Percentiles rank a stretch among this genome's conserved stretches.
phyloP scores from a whole-genome alignment of 2,797 vertebrate genomes.

The Danio choprae region DNA sequence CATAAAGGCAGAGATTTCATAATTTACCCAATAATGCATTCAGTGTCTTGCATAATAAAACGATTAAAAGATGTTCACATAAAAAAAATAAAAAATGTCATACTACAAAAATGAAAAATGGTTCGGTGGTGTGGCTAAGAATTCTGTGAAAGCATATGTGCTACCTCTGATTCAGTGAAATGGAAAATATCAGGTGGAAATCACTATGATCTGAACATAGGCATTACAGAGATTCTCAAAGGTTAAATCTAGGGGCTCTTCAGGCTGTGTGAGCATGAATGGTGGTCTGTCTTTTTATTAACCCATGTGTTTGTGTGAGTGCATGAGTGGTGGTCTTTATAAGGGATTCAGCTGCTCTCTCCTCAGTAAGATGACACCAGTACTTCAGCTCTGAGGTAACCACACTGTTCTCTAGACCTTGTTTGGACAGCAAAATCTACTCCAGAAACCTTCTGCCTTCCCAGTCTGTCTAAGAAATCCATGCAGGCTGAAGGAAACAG shows the following conservation, averaged over 20 bases:
- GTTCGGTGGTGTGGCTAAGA: conserved; percentile 3
- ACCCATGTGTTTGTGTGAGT: conserved; percentile 30
- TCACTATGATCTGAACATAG: not conserved
- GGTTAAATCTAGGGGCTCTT: conserved; percentile 2
- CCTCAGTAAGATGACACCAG: conserved; percentile 62
- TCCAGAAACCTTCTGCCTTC: conserved; percentile 28
- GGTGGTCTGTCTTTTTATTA: conserved; percentile 23
- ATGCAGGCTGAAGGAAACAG: conserved; percentile 1
- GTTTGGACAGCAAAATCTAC: conserved; percentile 46
- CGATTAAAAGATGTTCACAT: conserved; percentile 26
- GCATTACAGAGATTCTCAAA: conserved; percentile 1
- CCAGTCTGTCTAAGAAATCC: not conserved
- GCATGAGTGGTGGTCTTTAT: conserved; percentile 52
- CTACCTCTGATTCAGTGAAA: conserved; percentile 9
- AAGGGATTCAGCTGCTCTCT: conserved; percentile 41
- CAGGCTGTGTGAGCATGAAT: conserved; percentile 9
- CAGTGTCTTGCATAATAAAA: conserved; percentile 39
- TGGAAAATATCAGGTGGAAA: not conserved
- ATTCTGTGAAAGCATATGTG: not conserved
- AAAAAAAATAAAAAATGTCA: not conserved
- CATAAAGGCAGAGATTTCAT: conserved; percentile 36
- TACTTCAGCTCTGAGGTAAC: conserved; percentile 50
- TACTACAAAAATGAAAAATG: conserved; percentile 20
- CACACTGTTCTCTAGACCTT: conserved; percentile 35
- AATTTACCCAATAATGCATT: conserved; percentile 45